Conservation (phyloP, 2,888 invertebrate species). For the Gonocerus acuteangulatus region DNA sequence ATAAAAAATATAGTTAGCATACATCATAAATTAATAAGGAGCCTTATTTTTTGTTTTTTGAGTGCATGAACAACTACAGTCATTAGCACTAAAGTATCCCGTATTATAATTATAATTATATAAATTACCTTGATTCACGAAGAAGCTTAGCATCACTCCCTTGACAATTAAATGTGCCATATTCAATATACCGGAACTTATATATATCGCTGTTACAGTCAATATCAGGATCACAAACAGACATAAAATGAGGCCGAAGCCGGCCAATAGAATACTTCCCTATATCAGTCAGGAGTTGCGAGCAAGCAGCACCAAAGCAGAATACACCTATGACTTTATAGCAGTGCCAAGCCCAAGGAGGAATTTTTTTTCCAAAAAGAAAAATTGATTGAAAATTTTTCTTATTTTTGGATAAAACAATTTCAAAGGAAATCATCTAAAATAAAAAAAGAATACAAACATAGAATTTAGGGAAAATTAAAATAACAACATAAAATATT, state of each 20-base stretch:
- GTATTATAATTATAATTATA: no score
- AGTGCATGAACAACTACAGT: no score
- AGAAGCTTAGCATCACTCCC: conserved; percentile 60
- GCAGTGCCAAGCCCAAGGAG: conserved; percentile 64
- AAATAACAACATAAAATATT: no score
- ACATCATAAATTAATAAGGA: no score
- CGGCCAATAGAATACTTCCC: conserved; percentile 91
- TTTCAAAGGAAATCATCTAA: conserved; percentile 29
- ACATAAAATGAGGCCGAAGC: conserved; percentile 87
- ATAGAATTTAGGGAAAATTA: no score
- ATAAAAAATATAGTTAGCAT: no score
- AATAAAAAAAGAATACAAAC: conserved; percentile 21
- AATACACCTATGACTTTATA: conserved; percentile 73
- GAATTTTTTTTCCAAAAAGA: conserved; percentile 54
- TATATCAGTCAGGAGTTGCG: conserved; percentile 81
- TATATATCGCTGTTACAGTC: conserved; percentile 52
- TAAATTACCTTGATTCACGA: conserved; percentile 65
- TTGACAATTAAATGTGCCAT: conserved; percentile 62
- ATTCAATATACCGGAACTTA: conserved; percentile 53
- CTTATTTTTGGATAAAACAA: conserved; percentile 13
- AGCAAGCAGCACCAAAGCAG: conserved; percentile 77
- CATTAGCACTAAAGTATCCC: no score
- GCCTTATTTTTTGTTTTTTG: no score
- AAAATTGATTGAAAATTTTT: conserved; percentile 10
- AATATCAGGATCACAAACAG: conserved; percentile 72